These are phyloP conservation scores for Litoditis marina DNA, from an alignment of 2,888 invertebrate genomes.

Conservation along the genomic window DNA sequence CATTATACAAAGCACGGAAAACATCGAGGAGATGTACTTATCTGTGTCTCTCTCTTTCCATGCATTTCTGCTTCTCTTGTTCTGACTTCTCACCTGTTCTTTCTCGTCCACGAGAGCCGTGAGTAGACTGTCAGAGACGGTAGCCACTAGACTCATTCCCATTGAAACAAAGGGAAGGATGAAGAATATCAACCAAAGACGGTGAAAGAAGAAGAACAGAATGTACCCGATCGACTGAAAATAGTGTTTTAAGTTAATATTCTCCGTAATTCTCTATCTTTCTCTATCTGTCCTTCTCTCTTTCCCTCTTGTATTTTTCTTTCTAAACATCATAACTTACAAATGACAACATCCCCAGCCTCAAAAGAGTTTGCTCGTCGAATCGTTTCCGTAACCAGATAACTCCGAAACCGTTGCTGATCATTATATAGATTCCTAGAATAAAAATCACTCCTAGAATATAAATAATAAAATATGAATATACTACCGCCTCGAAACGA, in stretches of 20 bases:
- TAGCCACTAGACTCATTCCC: constrained; percentile 45
- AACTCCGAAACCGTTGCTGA: constrained; percentile 49
- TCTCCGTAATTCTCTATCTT: too few relatives aligned
- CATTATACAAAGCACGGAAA: too few relatives aligned
- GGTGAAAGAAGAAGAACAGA: constrained; percentile 32
- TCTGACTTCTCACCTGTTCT: constrained; percentile 36
- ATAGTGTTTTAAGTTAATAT: too few relatives aligned
- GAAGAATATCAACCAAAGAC: constrained; percentile 38
- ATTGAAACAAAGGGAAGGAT: constrained; percentile 44
- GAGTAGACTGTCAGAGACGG: constrained; percentile 41
- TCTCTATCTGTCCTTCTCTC: too few relatives aligned
- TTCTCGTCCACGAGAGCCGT: constrained; percentile 43
- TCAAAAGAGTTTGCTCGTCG: constrained; percentile 41
- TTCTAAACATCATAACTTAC: constrained; percentile 32
- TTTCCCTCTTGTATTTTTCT: too few relatives aligned
- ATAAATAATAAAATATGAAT: not conserved
- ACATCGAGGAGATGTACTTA: too few relatives aligned
- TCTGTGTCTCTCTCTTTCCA: too few relatives aligned
- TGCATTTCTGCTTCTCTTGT: too few relatives aligned
- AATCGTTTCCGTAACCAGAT: constrained; percentile 42
- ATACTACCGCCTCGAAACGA: too few relatives aligned
- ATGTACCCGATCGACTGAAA: constrained; percentile 30
- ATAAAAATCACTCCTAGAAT: not conserved
- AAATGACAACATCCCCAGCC: constrained; percentile 34
- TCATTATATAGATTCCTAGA: constrained; percentile 40